A percentile compares a stretch with the other conserved stretches of the same genome.
Conservation (phyloP, 2,113 vertebrate species). For the Chionomys nivalis region DNA sequence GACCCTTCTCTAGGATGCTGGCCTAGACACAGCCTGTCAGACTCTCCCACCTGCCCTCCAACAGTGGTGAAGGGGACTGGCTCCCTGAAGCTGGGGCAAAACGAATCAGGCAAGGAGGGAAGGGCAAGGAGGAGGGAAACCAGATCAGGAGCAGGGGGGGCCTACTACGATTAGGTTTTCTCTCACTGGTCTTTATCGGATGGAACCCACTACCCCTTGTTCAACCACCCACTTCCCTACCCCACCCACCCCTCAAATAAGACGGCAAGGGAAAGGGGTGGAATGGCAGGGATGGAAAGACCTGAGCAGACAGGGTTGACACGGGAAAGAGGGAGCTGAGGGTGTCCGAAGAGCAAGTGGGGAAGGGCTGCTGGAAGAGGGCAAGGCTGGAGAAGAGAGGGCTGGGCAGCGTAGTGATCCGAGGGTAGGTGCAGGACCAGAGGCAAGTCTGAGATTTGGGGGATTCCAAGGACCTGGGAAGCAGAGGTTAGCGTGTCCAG, state of each 20-base stretch:
- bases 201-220: constrained; percentile 41
- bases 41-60: constrained; percentile 68
- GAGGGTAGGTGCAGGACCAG: constrained; percentile 44
- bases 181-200: constrained; percentile 60
- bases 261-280: constrained; percentile 1
- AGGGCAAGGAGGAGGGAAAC: constrained; percentile 48
- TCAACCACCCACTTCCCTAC: constrained; percentile 25
- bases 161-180: constrained; percentile 50
- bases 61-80: constrained; percentile 66
- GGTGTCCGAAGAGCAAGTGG: constrained; percentile 67
- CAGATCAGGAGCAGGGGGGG: constrained; percentile 29
- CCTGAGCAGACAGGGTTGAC: constrained; percentile 1
- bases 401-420: background rate
- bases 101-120: constrained; percentile 67
- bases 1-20: constrained; percentile 16
- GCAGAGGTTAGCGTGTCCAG: constrained; percentile 36
- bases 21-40: background rate
- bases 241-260: constrained; percentile 43
- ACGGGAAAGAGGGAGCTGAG: background rate
- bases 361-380: constrained; percentile 33
- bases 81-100: constrained; percentile 68
- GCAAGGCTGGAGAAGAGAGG: constrained; percentile 11
- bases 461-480: constrained; percentile 33
- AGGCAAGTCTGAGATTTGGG: constrained; percentile 43
- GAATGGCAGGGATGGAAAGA: constrained; percentile 27